Conservation (phyloP, 1,140 invertebrate genomes). For the Cylas formicarius region DNA sequence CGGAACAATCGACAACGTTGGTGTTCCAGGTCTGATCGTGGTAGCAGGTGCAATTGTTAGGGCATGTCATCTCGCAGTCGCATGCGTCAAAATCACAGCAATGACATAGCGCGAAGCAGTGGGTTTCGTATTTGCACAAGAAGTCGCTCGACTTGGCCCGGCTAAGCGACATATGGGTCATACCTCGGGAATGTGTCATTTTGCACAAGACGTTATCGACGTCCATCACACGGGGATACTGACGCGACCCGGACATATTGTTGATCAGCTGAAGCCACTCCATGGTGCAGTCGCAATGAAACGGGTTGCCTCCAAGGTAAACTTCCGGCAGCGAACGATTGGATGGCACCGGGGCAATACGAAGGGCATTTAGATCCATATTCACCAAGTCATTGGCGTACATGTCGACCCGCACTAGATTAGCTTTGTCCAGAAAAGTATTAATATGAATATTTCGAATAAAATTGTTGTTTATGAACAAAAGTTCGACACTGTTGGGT, state of each 20-base stretch:
- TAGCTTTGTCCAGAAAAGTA: conserved; percentile 77
- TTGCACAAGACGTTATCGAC: conserved; percentile 78
- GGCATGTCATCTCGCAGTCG: conserved; percentile 92
- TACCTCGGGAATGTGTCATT: conserved; percentile 67
- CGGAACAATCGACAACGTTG: conserved; percentile 86
- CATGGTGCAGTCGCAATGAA: conserved; percentile 87
- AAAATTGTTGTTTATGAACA: conserved; percentile 86
- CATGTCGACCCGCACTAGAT: conserved; percentile 79
- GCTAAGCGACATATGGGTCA: conserved; percentile 60
- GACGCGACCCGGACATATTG: conserved; percentile 68
- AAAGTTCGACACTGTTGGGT: conserved; percentile 79
- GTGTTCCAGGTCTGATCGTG: conserved; percentile 88
- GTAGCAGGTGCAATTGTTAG: conserved; percentile 84
- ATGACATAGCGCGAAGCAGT: conserved; percentile 87
- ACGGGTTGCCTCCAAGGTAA: conserved; percentile 82
- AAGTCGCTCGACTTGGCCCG: conserved; percentile 69
- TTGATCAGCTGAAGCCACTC: conserved; percentile 85
- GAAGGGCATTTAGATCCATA: conserved; percentile 71
- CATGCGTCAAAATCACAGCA: conserved; percentile 93
- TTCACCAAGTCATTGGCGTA: conserved; percentile 78
- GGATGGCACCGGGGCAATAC: conserved; percentile 61
- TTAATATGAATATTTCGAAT: conserved; percentile 71
- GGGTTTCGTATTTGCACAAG: conserved; percentile 83
- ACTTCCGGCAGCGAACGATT: conserved; percentile 72
- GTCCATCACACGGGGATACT: conserved; percentile 81